Evolutionary conservation across 1,140 invertebrate genomes (phyloP).

Genomic region (Drosophila dunni): DNA sequence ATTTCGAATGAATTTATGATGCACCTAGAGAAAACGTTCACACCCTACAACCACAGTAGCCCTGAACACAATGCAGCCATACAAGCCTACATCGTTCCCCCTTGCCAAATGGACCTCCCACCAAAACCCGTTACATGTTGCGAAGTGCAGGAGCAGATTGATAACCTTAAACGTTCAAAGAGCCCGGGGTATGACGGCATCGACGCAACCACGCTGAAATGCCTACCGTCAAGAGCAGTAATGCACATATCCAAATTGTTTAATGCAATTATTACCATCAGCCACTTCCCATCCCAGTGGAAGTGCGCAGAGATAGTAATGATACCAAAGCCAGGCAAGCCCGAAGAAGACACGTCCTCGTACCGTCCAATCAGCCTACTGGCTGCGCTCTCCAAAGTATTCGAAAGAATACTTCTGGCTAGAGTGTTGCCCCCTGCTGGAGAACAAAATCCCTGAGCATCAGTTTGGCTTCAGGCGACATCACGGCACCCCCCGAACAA

Average conservation of each 20-base stretch:
- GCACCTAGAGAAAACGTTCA: conserved; percentile 5
- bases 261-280: not conserved
- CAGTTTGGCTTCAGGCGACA: conserved; percentile 9
- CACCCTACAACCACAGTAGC: not conserved
- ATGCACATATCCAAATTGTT: too few species aligned
- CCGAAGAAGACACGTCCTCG: too few species aligned
- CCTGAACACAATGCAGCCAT: not conserved
- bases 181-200: conserved; percentile 21
- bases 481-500: not conserved
- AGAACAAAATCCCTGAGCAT: not conserved
- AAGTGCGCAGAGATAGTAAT: conserved; percentile 21
- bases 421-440: conserved; percentile 3
- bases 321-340: conserved; percentile 4
- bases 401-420: conserved; percentile 8
- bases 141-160: conserved; percentile 2
- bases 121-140: not conserved
- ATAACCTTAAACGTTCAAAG: not conserved
- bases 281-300: conserved; percentile 21
- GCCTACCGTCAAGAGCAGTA: conserved; percentile 2
- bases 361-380: conserved; percentile 15
- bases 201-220: too few species aligned
- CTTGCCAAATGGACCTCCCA: conserved; percentile 29
- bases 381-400: conserved; percentile 11
- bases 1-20: conserved; percentile 3
- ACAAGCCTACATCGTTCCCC: not conserved